Conservation (phyloP, 1,140 invertebrate genomes). For the Orchestia grillus region DNA sequence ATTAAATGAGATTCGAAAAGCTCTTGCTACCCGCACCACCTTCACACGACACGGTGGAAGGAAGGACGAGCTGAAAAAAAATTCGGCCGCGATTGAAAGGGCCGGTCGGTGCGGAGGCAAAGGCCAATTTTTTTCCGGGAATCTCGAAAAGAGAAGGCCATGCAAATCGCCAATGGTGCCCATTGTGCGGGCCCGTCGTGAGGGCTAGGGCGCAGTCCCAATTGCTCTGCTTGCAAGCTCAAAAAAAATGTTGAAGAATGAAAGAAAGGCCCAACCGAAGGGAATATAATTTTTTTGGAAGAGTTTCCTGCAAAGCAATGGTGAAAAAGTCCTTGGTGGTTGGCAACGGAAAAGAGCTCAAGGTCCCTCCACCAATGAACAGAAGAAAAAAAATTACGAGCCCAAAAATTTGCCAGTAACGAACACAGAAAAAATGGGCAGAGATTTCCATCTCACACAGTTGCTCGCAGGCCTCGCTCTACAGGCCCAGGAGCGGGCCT, state of each 20-base stretch:
- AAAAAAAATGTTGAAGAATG: too few species aligned
- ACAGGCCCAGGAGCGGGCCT: neutral
- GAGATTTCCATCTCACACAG: neutral
- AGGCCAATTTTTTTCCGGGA: neutral
- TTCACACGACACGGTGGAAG: neutral
- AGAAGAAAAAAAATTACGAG: neutral
- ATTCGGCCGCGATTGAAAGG: neutral
- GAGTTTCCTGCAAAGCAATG: neutral
- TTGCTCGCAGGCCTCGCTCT: neutral
- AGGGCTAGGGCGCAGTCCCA: neutral
- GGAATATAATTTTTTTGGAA: too few species aligned
- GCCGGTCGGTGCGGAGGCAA: neutral
- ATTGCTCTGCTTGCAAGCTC: neutral
- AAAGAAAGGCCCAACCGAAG: neutral
- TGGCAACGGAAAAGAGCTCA: neutral
- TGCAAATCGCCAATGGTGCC: neutral
- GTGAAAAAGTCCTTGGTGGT: neutral
- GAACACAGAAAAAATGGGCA: neutral
- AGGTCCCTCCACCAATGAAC: neutral
- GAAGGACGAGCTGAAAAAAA: too few species aligned
- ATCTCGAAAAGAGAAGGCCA: neutral
- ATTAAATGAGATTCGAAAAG: neutral
- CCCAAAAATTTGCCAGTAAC: constrained; percentile 7
- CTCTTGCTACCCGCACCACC: neutral
- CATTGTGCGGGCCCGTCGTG: neutral